A percentile compares a stretch with the other conserved stretches of the same genome.
These are phyloP conservation scores for Phrynocephalus vlangalii DNA, from an alignment of 2,797 vertebrate species.

Conservation along the genomic window DNA sequence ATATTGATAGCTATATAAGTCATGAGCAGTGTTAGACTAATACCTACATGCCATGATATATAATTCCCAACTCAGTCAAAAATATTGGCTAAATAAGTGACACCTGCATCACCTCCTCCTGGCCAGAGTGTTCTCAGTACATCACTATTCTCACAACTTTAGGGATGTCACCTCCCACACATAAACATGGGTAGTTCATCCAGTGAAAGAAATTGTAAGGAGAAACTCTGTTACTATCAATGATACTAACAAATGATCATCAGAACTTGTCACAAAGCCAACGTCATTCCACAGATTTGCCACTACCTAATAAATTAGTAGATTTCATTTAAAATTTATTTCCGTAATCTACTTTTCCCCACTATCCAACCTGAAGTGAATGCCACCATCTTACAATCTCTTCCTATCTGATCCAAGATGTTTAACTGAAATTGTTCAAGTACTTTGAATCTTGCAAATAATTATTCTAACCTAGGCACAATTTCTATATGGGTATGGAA, in stretches of 20 bases:
- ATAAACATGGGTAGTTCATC: no score
- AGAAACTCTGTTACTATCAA: background rate
- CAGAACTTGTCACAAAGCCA: background rate
- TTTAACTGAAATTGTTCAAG: background rate
- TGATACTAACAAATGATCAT: background rate
- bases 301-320: no score
- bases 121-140: no score
- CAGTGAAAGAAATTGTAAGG: no score
- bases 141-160: no score
- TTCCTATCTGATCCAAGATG: background rate
- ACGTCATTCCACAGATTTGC: background rate
- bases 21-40: background rate
- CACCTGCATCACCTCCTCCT: no score
- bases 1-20: background rate
- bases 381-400: background rate
- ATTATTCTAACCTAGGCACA: background rate
- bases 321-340: no score
- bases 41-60: background rate
- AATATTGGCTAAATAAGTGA: background rate
- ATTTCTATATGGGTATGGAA: background rate
- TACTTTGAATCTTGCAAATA: background rate
- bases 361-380: background rate
- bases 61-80: background rate
- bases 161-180: no score
- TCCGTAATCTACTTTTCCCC: background rate